Conservation (phyloP, 1,140 invertebrate species). For the Pseudachorutes palmiensis region DNA sequence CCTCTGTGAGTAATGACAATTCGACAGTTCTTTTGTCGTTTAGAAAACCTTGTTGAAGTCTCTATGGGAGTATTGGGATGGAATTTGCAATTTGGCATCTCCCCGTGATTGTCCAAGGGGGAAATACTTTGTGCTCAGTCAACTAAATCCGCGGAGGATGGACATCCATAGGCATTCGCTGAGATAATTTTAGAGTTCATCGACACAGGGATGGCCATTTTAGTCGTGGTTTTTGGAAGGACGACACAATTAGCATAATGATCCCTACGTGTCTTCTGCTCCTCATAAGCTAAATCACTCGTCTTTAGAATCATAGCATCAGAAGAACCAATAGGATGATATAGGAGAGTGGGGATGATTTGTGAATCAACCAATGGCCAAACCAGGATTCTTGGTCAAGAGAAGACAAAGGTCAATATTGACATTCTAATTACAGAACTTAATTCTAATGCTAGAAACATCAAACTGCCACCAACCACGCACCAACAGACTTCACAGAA, state of each 20-base stretch:
- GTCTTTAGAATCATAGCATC: too few species aligned
- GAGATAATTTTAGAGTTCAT: conserved; percentile 12
- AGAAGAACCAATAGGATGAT: too few species aligned
- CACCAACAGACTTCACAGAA: neutral
- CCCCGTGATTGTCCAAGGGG: too few species aligned
- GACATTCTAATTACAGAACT: neutral
- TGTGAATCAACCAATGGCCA: neutral
- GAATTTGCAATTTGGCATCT: neutral
- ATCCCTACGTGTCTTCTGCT: neutral
- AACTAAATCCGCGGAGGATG: neutral
- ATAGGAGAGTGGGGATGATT: neutral
- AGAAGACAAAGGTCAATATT: conserved; percentile 14
- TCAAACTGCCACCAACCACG: neutral
- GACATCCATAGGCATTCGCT: neutral
- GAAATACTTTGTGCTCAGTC: conserved; percentile 11
- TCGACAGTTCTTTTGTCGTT: too few species aligned
- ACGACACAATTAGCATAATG: neutral
- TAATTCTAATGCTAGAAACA: neutral
- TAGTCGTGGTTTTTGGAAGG: neutral
- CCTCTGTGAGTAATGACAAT: too few species aligned
- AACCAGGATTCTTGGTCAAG: too few species aligned
- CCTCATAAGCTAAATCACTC: too few species aligned
- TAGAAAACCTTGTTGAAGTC: too few species aligned
- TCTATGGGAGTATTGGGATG: too few species aligned
- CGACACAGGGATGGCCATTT: conserved; percentile 8